Evolutionary conservation across 2,888 invertebrate species (phyloP).

Genomic region (Drosophila histrio): DNA sequence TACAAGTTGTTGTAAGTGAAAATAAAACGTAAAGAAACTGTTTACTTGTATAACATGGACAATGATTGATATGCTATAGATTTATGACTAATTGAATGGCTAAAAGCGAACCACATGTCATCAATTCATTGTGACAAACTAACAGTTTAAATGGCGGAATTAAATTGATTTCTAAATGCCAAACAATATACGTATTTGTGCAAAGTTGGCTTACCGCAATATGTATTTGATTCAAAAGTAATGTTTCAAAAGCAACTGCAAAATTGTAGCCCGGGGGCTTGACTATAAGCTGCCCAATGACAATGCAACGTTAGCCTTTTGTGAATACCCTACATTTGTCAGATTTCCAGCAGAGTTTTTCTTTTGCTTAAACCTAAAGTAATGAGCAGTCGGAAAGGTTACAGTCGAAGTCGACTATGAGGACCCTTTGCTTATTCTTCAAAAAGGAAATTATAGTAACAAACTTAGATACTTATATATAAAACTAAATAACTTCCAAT

Average conservation of each 20-base stretch:
- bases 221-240: not conserved
- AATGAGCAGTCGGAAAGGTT: too few species aligned
- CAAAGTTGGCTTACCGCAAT: not conserved
- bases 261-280: not conserved
- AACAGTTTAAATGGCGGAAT: constrained; percentile 10
- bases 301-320: not conserved
- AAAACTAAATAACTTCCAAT: too few species aligned
- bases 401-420: too few species aligned
- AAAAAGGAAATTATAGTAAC: too few species aligned
- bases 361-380: not conserved
- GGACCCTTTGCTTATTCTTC: too few species aligned
- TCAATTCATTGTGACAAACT: constrained; percentile 19
- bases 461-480: too few species aligned
- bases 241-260: not conserved
- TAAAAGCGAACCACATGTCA: not conserved
- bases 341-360: not conserved
- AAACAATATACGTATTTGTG: not conserved
- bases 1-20: not conserved
- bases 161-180: constrained; percentile 1
- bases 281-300: not conserved
- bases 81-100: constrained; percentile 26
- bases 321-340: not conserved
- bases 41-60: constrained; percentile 28
- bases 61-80: constrained; percentile 46
- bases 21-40: not conserved